Evolutionary conservation across 1,140 invertebrate species (phyloP), one percentile per base, ranked within the genome.

Genomic region (Hyposmocoma kahamanoa): DNA sequence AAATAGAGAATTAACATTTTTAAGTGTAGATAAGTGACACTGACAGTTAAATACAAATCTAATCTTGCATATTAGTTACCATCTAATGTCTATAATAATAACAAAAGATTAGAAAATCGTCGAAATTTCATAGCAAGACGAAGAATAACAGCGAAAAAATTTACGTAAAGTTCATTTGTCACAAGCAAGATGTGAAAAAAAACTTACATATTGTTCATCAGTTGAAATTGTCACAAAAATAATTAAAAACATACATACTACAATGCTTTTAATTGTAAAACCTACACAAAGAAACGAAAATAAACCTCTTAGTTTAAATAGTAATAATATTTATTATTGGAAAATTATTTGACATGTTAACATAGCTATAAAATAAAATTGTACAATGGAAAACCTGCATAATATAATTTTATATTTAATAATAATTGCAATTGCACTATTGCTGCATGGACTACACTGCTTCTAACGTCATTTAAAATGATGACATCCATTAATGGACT

Each of bases 361-460:
- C 74, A 81, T 81, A 78, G 77, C 77, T 82, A 83, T 72, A 79
- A 76, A 82, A 79, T 81, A 83, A 81, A 84, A 80, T 82, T 83
- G 79, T 84, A 82, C 81, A 82, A 83, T 76, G 78, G 78, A 84
- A 72, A 72, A 75, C 43, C 58, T 84, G 75, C 79, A 80, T 78
- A 81, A 81, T 79, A n/a, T 82, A 79, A 79, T 79, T 82, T 82
- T 66, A 56, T 69, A 72, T 70, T 77, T 75, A 59, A 57, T 62
- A 72, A 69, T 72, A 79, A 21, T 74, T 79, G 75, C 75, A 81
- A 83, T 84, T 84, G 81, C 81, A 83, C 79, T 84, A 83, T 79
- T 78, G 73, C 80, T 84, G 79, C 81, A 75, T 80, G 77, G 79
- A 81, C 75, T 83, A 83, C 72, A 77, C 72, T 74, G 76, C 75